A percentile compares a stretch with the other conserved stretches of the same genome.
Evolutionary conservation across 1,140 invertebrate species (phyloP).

Genomic region (Bombus impatiens): DNA sequence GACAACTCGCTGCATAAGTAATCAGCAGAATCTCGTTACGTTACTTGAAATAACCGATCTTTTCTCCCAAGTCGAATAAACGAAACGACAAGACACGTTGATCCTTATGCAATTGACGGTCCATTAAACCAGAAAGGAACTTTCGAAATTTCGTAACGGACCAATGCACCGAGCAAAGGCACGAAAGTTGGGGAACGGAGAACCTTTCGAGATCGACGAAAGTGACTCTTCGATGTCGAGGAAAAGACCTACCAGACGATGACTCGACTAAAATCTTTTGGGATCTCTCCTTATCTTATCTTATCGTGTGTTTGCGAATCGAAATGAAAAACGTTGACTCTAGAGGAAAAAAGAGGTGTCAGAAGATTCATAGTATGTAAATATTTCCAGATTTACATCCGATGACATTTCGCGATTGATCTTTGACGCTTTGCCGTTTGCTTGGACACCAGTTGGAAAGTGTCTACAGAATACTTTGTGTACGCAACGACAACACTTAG

Average conservation of each 20-base stretch:
- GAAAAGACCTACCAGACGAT: not conserved
- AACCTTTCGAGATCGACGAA: not conserved
- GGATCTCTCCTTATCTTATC: not conserved
- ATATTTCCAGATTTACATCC: not conserved
- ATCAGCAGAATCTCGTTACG: not conserved
- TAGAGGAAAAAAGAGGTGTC: not conserved
- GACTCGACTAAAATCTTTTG: not conserved
- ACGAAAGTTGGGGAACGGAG: too few relatives aligned
- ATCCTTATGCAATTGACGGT: not conserved
- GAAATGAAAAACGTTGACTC: not conserved
- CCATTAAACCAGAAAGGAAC: not conserved
- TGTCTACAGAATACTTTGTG: fast-evolving
- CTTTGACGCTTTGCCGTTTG: not conserved
- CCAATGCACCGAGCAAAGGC: too few relatives aligned
- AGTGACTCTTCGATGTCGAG: not conserved
- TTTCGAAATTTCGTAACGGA: not conserved
- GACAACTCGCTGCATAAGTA: too few relatives aligned
- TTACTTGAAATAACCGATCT: not conserved
- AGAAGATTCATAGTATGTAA: not conserved
- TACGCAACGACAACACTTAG: not conserved
- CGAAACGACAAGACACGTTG: too few relatives aligned
- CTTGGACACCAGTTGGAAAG: not conserved
- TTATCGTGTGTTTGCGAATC: not conserved
- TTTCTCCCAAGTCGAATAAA: not conserved
- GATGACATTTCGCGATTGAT: not conserved